phyloP scores from a whole-genome alignment of 2,113 vertebrate genomes.

The Thalassoma bifasciatum region DNA sequence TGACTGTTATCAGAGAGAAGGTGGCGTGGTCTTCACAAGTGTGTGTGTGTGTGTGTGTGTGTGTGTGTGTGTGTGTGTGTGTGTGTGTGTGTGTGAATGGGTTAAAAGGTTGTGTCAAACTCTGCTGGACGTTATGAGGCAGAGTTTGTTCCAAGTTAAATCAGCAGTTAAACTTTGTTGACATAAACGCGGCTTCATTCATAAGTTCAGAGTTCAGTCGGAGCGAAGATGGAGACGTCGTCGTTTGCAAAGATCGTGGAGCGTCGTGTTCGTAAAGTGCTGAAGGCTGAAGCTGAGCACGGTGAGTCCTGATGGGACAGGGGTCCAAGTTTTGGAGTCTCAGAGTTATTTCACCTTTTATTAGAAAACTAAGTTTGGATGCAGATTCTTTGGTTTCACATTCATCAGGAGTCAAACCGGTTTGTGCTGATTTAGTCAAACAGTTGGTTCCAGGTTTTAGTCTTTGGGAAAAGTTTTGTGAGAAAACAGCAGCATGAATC shows the following conservation, averaged over 20 bases:
- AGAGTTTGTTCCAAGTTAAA: background rate
- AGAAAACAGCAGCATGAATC: too few relatives aligned
- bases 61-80: slow-evolving; percentile 16
- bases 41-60: slow-evolving; percentile 36
- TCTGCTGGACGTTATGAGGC: slow-evolving; percentile 23
- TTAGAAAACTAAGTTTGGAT: too few relatives aligned
- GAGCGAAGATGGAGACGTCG: slow-evolving; percentile 47
- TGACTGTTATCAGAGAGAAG: slow-evolving; percentile 56
- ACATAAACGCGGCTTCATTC: background rate
- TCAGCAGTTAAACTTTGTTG: background rate
- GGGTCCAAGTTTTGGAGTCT: background rate
- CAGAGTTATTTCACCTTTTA: too few relatives aligned
- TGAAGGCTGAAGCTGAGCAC: slow-evolving; percentile 51
- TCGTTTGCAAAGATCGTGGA: slow-evolving; percentile 74
- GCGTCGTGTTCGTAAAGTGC: slow-evolving; percentile 60
- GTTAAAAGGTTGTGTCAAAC: slow-evolving; percentile 60
- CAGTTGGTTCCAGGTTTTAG: too few relatives aligned
- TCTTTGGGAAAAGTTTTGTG: too few relatives aligned
- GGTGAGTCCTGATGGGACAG: slow-evolving; percentile 69
- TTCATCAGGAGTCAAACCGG: too few relatives aligned
- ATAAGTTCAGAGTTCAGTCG: too few relatives aligned
- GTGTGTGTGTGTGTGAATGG: slow-evolving; percentile 18
- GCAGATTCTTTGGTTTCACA: too few relatives aligned
- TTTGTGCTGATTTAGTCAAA: too few relatives aligned
- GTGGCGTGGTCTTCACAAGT: slow-evolving; percentile 45